Conservation (phyloP, 1,140 invertebrate genomes). For the Euura lappo region DNA sequence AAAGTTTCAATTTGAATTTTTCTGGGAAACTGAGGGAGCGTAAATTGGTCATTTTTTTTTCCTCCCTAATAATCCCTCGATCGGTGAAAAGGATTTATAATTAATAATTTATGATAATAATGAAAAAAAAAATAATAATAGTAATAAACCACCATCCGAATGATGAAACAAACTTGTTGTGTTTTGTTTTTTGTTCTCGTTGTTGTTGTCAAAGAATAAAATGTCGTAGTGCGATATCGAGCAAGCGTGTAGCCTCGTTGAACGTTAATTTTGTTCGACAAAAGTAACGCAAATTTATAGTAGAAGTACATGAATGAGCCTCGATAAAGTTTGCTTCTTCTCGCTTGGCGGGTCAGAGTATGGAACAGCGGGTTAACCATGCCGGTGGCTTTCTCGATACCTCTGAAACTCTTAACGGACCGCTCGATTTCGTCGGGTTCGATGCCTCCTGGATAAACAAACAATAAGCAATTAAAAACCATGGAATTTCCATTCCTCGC, state of each 20-base stretch:
- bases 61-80: slow-evolving; percentile 34
- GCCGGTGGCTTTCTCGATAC: slow-evolving; percentile 75
- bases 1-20: neutral
- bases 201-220: slow-evolving; percentile 48
- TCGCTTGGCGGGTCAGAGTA: slow-evolving; percentile 72
- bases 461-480: slow-evolving; percentile 25
- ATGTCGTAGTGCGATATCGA: slow-evolving; percentile 42
- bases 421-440: slow-evolving; percentile 76
- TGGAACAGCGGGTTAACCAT: slow-evolving; percentile 75
- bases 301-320: slow-evolving; percentile 47
- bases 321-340: slow-evolving; percentile 37
- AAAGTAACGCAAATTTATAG: slow-evolving; percentile 49
- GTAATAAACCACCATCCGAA: slow-evolving; percentile 41
- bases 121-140: neutral
- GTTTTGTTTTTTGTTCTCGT: neutral
- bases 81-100: slow-evolving; percentile 38
- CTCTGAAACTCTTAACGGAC: slow-evolving; percentile 73
- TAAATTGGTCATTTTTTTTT: slow-evolving; percentile 15
- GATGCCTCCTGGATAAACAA: slow-evolving; percentile 72
- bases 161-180: slow-evolving; percentile 28
- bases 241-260: slow-evolving; percentile 37
- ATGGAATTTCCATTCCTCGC: neutral
- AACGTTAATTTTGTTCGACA: slow-evolving; percentile 49
- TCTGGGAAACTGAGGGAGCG: neutral
- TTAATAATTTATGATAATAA: slow-evolving; percentile 38